Evolutionary conservation across 2,113 vertebrate species (phyloP).

Genomic region (Indicator indicator): DNA sequence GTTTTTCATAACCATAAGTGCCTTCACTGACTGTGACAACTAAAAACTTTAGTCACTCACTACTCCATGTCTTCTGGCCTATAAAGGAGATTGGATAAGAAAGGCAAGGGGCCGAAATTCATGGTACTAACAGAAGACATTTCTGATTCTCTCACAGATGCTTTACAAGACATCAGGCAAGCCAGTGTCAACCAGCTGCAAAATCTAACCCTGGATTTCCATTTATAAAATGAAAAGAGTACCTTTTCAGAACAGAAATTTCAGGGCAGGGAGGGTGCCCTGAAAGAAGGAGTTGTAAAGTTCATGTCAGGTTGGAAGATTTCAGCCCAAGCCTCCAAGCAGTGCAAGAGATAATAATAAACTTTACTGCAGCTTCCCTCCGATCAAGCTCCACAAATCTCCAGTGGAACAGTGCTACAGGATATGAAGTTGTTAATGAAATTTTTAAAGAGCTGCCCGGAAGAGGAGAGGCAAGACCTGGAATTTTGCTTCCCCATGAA

Average conservation of each 20-base stretch:
- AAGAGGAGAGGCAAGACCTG: not conserved
- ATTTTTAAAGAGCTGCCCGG: not conserved
- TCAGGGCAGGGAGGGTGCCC: not conserved
- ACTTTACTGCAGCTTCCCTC: not conserved
- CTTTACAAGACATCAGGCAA: not conserved
- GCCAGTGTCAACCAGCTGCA: not conserved
- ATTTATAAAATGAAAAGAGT: not conserved
- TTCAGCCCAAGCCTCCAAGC: not conserved
- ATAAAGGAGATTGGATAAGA: not conserved
- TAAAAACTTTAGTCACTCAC: not conserved
- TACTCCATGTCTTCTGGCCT: not conserved
- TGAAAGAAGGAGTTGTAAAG: not conserved
- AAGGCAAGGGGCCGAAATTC: not conserved
- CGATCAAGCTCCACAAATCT: not conserved
- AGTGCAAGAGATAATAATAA: not conserved
- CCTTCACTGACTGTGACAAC: not conserved
- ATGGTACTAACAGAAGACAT: not conserved
- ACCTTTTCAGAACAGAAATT: conserved; percentile 28
- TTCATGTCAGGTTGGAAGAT: not conserved
- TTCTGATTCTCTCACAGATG: not conserved
- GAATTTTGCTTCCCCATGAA: not conserved
- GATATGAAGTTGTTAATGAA: not conserved
- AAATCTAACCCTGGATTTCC: not conserved
- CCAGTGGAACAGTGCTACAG: not conserved
- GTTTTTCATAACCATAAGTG: not conserved